Percentiles rank a stretch among this genome's conserved stretches.
Evolutionary conservation across 2,113 vertebrate genomes (phyloP).

Genomic region (Grallaria varia): DNA sequence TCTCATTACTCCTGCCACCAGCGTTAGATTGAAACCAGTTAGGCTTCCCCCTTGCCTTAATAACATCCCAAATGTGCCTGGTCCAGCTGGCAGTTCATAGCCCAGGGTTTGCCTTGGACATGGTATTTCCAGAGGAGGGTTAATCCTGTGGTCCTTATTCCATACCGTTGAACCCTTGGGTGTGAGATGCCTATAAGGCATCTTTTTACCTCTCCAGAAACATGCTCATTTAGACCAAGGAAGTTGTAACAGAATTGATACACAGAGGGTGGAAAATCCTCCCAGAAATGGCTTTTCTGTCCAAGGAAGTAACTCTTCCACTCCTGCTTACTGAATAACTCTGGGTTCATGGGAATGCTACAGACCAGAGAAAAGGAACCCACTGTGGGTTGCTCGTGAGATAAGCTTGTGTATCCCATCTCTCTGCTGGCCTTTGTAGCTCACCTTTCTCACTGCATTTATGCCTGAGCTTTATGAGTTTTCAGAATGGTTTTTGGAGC

Average conservation of each 20-base stretch:
- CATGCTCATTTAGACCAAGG: neutral
- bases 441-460: neutral
- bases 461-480: neutral
- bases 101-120: neutral
- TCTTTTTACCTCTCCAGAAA: neutral
- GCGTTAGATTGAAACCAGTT: neutral
- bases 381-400: neutral
- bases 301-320: neutral
- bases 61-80: neutral
- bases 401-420: neutral
- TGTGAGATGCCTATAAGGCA: neutral
- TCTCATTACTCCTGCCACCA: neutral
- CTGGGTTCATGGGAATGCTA: neutral
- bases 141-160: neutral
- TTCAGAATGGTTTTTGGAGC: constrained; percentile 32
- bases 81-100: neutral
- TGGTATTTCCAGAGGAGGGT: neutral
- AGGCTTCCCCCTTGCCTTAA: neutral
- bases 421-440: neutral
- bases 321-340: neutral
- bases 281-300: neutral
- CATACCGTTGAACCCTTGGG: neutral
- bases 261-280: neutral
- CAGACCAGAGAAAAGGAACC: neutral
- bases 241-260: neutral